A percentile compares a stretch with the other conserved stretches of the same genome.
Evolutionary conservation across 2,797 vertebrate genomes (phyloP).

Genomic region (Tragelaphus eurycerus): DNA sequence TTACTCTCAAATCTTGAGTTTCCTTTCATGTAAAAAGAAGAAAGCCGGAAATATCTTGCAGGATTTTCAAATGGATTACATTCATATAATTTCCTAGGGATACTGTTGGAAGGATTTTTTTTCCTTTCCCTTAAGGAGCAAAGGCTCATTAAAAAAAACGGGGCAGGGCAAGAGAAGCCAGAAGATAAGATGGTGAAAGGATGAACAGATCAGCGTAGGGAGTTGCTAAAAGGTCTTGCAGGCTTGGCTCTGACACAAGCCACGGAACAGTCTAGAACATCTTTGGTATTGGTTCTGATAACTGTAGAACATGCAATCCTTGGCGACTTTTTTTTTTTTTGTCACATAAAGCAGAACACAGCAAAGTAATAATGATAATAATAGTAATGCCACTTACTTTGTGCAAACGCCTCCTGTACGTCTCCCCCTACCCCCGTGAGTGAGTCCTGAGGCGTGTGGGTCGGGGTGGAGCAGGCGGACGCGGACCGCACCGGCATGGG

Average conservation of each 20-base stretch:
- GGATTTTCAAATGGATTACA: neutral
- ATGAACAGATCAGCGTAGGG: neutral
- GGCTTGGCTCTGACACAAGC: neutral
- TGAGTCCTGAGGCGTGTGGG: conserved; percentile 97
- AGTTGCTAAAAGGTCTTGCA: neutral
- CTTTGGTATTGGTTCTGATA: fast-evolving
- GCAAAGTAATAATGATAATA: neutral
- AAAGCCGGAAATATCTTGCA: neutral
- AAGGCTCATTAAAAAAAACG: neutral
- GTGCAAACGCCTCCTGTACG: conserved; percentile 98
- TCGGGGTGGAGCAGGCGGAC: conserved; percentile 93
- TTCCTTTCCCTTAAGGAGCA: neutral
- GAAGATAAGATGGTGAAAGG: neutral
- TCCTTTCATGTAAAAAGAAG: neutral
- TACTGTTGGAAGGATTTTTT: neutral
- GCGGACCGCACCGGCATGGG: conserved; percentile 95
- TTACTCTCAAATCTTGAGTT: neutral
- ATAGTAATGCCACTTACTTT: conserved; percentile 86
- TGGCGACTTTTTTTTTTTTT: neutral
- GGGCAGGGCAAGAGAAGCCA: neutral
- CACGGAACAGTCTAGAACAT: too few relatives aligned
- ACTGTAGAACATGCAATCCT: neutral
- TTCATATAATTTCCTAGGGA: neutral
- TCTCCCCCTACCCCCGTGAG: conserved; percentile 98
- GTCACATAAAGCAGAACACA: neutral